These are phyloP conservation scores for Coelogynopora nodosa DNA, from an alignment of 2,888 invertebrate species.

Conservation along the genomic window DNA sequence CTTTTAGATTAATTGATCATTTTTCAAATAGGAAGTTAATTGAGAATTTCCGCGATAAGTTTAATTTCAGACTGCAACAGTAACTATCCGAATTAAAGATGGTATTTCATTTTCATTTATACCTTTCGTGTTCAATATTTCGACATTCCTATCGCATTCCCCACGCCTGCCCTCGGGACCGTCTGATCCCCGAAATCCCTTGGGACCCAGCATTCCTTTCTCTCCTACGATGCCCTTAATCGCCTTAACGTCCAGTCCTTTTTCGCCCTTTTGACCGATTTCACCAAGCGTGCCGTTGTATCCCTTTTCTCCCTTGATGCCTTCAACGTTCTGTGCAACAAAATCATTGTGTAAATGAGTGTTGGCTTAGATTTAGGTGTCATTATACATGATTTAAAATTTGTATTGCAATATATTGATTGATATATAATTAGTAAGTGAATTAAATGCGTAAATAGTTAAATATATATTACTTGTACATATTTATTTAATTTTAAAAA, in stretches of 20 bases:
- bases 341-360: background rate
- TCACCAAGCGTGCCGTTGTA: background rate
- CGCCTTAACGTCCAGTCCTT: background rate
- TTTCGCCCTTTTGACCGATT: background rate
- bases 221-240: background rate
- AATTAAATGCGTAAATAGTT: no score
- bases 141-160: background rate
- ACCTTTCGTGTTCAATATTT: background rate
- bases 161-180: background rate
- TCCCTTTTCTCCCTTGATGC: background rate
- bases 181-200: background rate
- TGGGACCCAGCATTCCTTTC: background rate
- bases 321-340: background rate
- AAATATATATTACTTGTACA: no score
- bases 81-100: no score
- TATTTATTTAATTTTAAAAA: no score
- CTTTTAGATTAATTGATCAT: no score
- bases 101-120: no score
- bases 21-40: no score
- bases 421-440: no score
- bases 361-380: background rate
- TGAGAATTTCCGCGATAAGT: no score
- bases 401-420: no score
- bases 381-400: no score
- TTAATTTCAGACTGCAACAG: no score